Percentiles rank a stretch among this genome's conserved stretches.
phyloP scores from a whole-genome alignment of 2,113 vertebrate species.

The Onychorhynchus coronatus region DNA sequence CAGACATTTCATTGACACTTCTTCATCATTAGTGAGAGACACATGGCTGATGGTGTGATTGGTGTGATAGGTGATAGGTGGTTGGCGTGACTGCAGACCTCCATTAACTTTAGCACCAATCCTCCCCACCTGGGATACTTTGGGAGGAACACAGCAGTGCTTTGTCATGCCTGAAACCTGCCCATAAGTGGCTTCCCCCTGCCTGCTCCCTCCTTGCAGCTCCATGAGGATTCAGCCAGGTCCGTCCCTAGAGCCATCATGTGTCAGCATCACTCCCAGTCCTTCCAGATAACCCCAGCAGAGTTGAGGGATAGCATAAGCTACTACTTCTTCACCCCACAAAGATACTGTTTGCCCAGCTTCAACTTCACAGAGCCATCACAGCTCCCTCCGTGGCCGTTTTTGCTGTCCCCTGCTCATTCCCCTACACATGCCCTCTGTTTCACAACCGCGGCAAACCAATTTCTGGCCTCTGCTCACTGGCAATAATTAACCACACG shows the following conservation, averaged over 20 bases:
- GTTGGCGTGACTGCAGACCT: rapidly evolving
- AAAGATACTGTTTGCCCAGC: background rate
- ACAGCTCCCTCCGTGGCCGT: rapidly evolving
- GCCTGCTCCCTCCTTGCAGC: background rate
- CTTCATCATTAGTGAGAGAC: background rate
- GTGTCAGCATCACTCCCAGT: background rate
- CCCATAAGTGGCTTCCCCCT: background rate
- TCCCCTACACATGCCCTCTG: background rate
- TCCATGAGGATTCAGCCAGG: background rate
- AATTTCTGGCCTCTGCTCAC: background rate
- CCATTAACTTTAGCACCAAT: background rate
- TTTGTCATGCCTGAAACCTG: background rate
- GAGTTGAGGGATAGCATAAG: rapidly evolving
- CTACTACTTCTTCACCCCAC: background rate
- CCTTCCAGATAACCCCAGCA: background rate
- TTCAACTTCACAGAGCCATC: background rate
- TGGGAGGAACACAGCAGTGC: background rate
- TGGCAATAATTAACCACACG: conserved; percentile 24
- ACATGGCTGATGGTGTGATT: background rate
- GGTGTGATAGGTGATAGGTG: background rate
- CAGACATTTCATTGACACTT: background rate
- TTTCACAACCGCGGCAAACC: rapidly evolving
- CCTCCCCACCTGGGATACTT: background rate
- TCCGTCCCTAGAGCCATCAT: rapidly evolving
- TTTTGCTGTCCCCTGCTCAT: background rate